phyloP scores from a whole-genome alignment of 2,888 invertebrate species.

The Microdon myrmicae region DNA sequence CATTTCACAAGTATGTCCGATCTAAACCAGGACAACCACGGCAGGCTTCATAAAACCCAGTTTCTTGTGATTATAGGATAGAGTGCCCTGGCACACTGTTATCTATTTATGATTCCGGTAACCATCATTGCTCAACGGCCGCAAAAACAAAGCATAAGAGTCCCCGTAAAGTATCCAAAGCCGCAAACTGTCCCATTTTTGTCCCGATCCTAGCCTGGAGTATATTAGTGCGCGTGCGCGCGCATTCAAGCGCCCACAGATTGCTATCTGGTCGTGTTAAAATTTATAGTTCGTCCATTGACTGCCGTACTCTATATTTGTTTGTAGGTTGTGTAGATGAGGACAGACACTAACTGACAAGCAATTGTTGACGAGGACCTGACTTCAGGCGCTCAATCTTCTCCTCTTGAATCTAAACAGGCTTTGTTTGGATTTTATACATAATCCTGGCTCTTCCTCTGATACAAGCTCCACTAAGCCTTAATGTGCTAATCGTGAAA shows the following conservation, averaged over 20 bases:
- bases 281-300: conserved; percentile 43
- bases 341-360: conserved; percentile 28
- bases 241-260: conserved; percentile 34
- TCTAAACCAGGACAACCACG: conserved; percentile 17
- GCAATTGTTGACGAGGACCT: too few species aligned
- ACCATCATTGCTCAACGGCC: conserved; percentile 36
- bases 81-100: neutral
- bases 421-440: conserved; percentile 11
- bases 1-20: conserved; percentile 2
- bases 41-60: conserved; percentile 2
- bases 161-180: conserved; percentile 30
- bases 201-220: conserved; percentile 17
- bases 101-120: conserved; percentile 28
- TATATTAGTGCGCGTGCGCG: conserved; percentile 23
- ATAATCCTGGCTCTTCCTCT: too few species aligned
- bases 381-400: conserved; percentile 3
- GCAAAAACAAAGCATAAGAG: conserved; percentile 21
- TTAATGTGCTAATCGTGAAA: conserved; percentile 50
- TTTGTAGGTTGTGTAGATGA: conserved; percentile 18
- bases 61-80: conserved; percentile 29
- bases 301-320: conserved; percentile 3
- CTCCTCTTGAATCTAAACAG: conserved; percentile 20
- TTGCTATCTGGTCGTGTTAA: conserved; percentile 39
- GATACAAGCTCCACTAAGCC: conserved; percentile 4
- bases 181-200: conserved; percentile 48